Evolutionary conservation across 2,888 invertebrate species (phyloP).

Genomic region (Lordiphosa andalusiaca): DNA sequence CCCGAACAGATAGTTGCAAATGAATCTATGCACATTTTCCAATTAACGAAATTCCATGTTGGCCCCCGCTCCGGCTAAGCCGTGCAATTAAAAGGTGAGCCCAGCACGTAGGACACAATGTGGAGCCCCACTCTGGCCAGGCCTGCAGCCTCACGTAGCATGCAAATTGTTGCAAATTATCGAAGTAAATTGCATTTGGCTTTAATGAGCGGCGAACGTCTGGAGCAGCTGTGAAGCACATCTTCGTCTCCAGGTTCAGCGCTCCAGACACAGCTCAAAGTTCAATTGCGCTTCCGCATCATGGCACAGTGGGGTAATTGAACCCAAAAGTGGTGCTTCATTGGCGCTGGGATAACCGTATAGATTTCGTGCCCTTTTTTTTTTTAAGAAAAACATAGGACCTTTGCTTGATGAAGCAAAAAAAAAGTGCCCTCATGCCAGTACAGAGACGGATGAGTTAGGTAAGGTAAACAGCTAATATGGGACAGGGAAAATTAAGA

Average conservation of each 20-base stretch:
- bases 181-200: constrained; percentile 45
- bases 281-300: constrained; percentile 44
- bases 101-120: constrained; percentile 8
- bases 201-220: constrained; percentile 54
- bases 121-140: too few species aligned
- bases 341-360: too few species aligned
- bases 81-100: constrained; percentile 56
- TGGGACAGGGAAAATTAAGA: too few species aligned
- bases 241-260: background rate
- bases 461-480: too few species aligned
- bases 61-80: constrained; percentile 37
- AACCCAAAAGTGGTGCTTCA: too few species aligned
- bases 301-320: constrained; percentile 2
- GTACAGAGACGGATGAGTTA: too few species aligned
- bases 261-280: constrained; percentile 20
- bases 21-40: constrained; percentile 54
- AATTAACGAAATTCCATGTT: constrained; percentile 63
- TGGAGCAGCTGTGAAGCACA: constrained; percentile 6
- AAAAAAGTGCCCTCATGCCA: too few species aligned
- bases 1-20: constrained; percentile 18
- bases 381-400: too few species aligned
- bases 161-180: constrained; percentile 70
- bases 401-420: too few species aligned
- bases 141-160: constrained; percentile 53
- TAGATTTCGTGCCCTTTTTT: too few species aligned